Conservation (phyloP, 2,888 invertebrate genomes). For the Hirtodrosophila trivittata region DNA sequence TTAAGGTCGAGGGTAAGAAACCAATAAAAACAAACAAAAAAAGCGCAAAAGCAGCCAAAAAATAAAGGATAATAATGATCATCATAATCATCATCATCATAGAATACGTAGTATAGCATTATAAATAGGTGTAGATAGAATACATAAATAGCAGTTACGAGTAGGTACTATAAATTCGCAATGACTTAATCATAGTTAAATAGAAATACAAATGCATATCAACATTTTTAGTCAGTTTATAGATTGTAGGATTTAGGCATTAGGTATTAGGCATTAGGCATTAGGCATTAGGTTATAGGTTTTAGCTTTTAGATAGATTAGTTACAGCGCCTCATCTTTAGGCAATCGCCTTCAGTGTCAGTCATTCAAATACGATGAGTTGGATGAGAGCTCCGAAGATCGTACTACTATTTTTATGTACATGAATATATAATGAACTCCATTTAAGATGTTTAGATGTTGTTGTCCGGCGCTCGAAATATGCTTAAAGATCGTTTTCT, state of each 20-base stretch:
- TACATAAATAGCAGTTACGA: conserved; percentile 51
- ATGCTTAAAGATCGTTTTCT: conserved; percentile 10
- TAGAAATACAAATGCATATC: conserved; percentile 68
- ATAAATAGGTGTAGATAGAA: conserved; percentile 32
- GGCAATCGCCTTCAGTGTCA: conserved; percentile 82
- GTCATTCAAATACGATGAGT: conserved; percentile 81
- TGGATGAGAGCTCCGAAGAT: conserved; percentile 29
- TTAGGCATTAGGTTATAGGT: conserved; percentile 12
- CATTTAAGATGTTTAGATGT: conserved; percentile 13
- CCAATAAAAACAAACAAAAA: conserved; percentile 13
- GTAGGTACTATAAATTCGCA: conserved; percentile 73
- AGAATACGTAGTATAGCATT: conserved; percentile 22
- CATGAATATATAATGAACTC: conserved; percentile 20
- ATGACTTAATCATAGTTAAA: conserved; percentile 58
- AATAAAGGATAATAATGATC: neutral
- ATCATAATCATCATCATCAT: neutral
- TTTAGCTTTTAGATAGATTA: conserved; percentile 35
- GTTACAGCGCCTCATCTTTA: conserved; percentile 44
- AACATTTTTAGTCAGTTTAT: conserved; percentile 46
- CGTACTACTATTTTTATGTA: conserved; percentile 21
- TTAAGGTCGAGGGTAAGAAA: conserved; percentile 2
- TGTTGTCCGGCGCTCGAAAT: conserved; percentile 28
- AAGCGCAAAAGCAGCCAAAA: conserved; percentile 59
- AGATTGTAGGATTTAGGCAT: no score
- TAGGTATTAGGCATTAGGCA: conserved; percentile 17